Evolutionary conservation across 2,113 vertebrate species (phyloP).

Genomic region (Periophthalmodon schlosseri): DNA sequence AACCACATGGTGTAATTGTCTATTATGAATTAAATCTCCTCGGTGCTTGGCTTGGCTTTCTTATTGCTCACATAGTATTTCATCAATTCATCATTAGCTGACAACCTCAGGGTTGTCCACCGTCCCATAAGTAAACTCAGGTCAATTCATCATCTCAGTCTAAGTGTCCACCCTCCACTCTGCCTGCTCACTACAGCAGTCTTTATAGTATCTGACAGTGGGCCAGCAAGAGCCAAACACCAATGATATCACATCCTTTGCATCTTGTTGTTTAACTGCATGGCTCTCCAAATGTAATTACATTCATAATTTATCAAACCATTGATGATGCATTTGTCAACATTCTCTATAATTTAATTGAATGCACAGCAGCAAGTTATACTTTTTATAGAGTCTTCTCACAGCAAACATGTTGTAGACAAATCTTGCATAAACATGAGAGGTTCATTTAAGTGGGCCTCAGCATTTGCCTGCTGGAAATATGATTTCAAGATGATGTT

Average conservation of each 20-base stretch:
- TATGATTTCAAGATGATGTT: constrained; percentile 19
- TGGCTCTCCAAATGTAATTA: background rate
- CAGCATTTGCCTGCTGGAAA: background rate
- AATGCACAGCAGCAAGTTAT: background rate
- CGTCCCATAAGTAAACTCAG: constrained; percentile 51
- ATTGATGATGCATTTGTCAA: constrained; percentile 12
- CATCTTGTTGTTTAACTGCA: constrained; percentile 1
- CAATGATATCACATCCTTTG: constrained; percentile 22
- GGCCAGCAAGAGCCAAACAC: constrained; percentile 32
- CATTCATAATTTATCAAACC: background rate
- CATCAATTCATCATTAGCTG: constrained; percentile 59
- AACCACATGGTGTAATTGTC: constrained; percentile 47
- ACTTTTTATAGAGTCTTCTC: background rate
- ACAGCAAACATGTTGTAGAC: background rate
- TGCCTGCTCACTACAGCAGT: constrained; percentile 24
- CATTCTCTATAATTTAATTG: background rate
- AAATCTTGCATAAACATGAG: background rate
- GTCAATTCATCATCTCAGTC: constrained; percentile 61
- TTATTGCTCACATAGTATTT: constrained; percentile 35
- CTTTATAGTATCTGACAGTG: constrained; percentile 46
- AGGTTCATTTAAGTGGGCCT: background rate
- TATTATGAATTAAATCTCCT: constrained; percentile 47
- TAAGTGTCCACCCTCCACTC: constrained; percentile 25
- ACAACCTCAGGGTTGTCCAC: constrained; percentile 52
- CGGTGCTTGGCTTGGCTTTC: constrained; percentile 54